Conservation (phyloP, 2,797 vertebrate genomes). For the Aratinga solstitialis region DNA sequence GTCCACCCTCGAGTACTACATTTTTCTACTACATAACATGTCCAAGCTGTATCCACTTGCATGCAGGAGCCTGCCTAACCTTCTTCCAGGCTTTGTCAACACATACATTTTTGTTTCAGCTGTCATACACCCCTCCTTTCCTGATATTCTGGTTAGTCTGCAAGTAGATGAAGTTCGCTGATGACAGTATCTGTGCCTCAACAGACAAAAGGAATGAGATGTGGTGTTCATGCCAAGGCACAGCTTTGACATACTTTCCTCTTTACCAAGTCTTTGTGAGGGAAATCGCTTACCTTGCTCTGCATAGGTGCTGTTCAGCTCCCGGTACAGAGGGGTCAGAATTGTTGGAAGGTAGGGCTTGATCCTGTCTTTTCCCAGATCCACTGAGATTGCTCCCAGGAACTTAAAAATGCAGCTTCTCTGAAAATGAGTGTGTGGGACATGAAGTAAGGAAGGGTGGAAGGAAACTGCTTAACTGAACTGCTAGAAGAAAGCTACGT, state of each 20-base stretch:
- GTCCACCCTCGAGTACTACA: neutral
- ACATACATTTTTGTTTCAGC: neutral
- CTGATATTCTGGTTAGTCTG: neutral
- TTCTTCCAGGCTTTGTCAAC: neutral
- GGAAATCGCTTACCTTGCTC: slow-evolving; percentile 86
- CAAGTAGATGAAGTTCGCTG: neutral
- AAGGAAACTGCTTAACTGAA: neutral
- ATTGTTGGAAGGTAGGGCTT: slow-evolving; percentile 87
- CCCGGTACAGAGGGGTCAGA: slow-evolving; percentile 89
- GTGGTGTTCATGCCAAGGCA: neutral
- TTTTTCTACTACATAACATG: neutral
- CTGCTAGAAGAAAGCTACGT: neutral
- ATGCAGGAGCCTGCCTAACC: neutral
- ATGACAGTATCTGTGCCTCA: neutral
- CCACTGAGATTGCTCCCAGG: slow-evolving; percentile 88
- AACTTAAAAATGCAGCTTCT: slow-evolving; percentile 96
- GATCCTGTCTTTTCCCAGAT: slow-evolving; percentile 88
- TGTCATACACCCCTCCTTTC: neutral
- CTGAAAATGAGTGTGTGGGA: slow-evolving; percentile 70
- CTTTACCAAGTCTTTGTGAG: neutral
- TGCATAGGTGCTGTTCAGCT: slow-evolving; percentile 95
- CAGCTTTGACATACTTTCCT: neutral
- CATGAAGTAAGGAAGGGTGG: neutral
- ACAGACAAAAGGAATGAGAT: neutral
- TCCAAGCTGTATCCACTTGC: neutral